Conservation (phyloP, 1,140 invertebrate genomes). For the Tetramorium simillimum region DNA sequence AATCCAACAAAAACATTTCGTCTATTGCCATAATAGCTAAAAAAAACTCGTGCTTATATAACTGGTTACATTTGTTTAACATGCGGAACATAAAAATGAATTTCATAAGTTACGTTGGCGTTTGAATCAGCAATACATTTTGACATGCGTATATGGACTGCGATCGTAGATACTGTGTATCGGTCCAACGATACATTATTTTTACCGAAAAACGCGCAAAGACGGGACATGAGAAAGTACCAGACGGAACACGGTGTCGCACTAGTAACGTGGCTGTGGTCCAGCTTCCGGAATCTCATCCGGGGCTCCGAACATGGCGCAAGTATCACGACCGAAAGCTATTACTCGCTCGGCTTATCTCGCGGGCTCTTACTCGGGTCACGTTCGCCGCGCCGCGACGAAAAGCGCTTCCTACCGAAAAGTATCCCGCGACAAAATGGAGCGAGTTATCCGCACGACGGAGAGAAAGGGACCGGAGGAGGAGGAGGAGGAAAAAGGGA, state of each 20-base stretch:
- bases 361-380: slow-evolving; percentile 54
- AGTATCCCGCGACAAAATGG: slow-evolving; percentile 38
- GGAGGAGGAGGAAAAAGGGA: background rate
- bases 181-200: background rate
- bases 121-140: background rate
- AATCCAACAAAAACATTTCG: background rate
- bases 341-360: slow-evolving; percentile 63
- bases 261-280: slow-evolving; percentile 24
- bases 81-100: too few relatives aligned
- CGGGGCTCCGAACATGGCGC: slow-evolving; percentile 39
- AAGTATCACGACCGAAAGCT: slow-evolving; percentile 61
- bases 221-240: background rate
- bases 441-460: slow-evolving; percentile 11
- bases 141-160: background rate
- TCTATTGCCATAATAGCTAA: too few relatives aligned
- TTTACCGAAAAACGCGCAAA: background rate
- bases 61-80: background rate
- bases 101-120: background rate
- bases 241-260: slow-evolving; percentile 27
- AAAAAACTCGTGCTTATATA: too few relatives aligned
- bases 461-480: background rate
- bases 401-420: slow-evolving; percentile 58
- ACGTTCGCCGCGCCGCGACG: slow-evolving; percentile 56
- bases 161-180: background rate
- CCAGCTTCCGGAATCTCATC: slow-evolving; percentile 59